Evolutionary conservation across 2,888 invertebrate genomes (phyloP).

Genomic region (Stenodera caucasica): DNA sequence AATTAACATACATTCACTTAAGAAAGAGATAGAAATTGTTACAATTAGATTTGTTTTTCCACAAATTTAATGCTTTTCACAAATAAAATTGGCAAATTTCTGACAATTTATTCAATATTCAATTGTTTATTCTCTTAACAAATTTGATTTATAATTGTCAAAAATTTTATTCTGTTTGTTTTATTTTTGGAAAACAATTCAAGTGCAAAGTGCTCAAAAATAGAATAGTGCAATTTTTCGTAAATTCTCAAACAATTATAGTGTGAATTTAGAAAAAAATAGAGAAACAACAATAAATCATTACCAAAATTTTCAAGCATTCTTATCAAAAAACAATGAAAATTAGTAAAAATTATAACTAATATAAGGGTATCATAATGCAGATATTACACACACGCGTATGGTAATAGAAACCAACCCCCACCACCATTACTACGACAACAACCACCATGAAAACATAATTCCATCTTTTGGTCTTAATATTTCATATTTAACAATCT

Average conservation of each 20-base stretch:
- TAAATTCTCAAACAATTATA: not conserved
- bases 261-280: not conserved
- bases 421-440: not conserved
- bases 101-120: not conserved
- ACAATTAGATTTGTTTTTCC: not conserved
- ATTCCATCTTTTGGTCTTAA: constrained; percentile 39
- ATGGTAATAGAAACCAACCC: not conserved
- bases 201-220: not conserved
- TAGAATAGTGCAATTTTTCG: not conserved
- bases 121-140: not conserved
- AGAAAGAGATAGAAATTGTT: not conserved
- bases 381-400: too few relatives aligned
- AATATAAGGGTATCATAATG: too few relatives aligned
- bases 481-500: constrained; percentile 49
- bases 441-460: constrained; percentile 14
- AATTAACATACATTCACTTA: constrained; percentile 11
- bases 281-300: not conserved
- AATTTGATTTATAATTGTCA: not conserved
- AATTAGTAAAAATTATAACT: too few relatives aligned
- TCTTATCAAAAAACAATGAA: too few relatives aligned
- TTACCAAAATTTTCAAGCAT: too few relatives aligned
- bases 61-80: not conserved
- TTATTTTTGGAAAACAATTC: too few relatives aligned
- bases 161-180: too few relatives aligned
- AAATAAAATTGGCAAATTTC: not conserved